phyloP scores from a whole-genome alignment of 1,140 invertebrate genomes.

The Gerris buenoi region DNA sequence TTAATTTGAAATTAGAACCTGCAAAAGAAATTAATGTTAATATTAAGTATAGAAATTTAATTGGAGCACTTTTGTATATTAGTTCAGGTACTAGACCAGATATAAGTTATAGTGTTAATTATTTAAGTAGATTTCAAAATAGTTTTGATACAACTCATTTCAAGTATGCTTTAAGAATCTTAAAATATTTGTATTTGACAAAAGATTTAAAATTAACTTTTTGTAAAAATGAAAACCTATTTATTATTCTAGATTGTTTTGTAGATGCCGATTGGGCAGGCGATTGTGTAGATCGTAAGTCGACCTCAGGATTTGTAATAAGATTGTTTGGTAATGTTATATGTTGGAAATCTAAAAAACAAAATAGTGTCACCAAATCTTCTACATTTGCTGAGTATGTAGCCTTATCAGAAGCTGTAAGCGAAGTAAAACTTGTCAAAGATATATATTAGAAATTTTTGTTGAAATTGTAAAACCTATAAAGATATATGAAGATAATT shows the following conservation, averaged over 20 bases:
- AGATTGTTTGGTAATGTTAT: constrained; percentile 11
- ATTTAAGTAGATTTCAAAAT: constrained; percentile 1
- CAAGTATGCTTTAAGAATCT: background rate
- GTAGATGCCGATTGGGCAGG: constrained; percentile 10
- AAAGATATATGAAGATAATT: background rate
- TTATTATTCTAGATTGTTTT: constrained; percentile 21
- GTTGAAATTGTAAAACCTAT: background rate
- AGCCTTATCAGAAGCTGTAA: constrained; percentile 10
- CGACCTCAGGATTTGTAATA: constrained; percentile 11
- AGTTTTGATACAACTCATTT: background rate
- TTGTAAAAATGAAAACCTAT: constrained; percentile 3
- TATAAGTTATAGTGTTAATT: background rate
- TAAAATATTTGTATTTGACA: background rate
- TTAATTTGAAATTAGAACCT: background rate
- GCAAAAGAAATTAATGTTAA: background rate
- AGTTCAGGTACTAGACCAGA: background rate
- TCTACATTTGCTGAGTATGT: constrained; percentile 12
- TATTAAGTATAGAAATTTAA: background rate
- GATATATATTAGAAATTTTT: background rate
- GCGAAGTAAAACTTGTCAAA: background rate
- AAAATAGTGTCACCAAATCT: constrained; percentile 11
- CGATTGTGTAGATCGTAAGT: constrained; percentile 11
- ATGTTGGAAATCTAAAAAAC: constrained; percentile 14
- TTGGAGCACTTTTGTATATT: background rate
- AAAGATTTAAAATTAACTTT: background rate